These are phyloP conservation scores for Embidobia sp. DNA, from an alignment of 2,888 invertebrate genomes.

Conservation along the genomic window DNA sequence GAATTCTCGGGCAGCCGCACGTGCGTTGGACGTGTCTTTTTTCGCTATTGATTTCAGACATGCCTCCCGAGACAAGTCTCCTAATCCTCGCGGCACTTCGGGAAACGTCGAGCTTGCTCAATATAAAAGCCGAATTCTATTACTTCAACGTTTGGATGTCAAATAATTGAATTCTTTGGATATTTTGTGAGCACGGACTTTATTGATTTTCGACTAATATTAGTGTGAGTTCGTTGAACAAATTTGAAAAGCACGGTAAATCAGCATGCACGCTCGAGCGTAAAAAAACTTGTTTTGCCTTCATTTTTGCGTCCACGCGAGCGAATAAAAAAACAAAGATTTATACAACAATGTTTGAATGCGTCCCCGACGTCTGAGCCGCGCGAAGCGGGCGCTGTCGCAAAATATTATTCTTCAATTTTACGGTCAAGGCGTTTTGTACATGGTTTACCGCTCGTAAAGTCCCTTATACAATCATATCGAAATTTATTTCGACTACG, in stretches of 20 bases:
- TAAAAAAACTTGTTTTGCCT: constrained; percentile 10
- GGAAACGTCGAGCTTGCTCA: constrained; percentile 60
- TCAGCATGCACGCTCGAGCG: constrained; percentile 26
- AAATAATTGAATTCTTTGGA: constrained; percentile 62
- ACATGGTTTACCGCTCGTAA: constrained; percentile 54
- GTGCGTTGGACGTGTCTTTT: constrained; percentile 72
- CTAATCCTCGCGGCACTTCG: constrained; percentile 62
- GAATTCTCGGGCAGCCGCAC: constrained; percentile 70
- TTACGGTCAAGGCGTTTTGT: constrained; percentile 52
- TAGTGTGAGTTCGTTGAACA: constrained; percentile 21
- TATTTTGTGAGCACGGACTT: constrained; percentile 45
- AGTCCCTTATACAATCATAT: constrained; percentile 49
- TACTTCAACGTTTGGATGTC: constrained; percentile 57
- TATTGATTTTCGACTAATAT: constrained; percentile 60
- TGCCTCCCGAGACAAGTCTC: constrained; percentile 53
- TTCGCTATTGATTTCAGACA: constrained; percentile 64
- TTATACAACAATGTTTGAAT: constrained; percentile 37
- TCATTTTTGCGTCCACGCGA: neutral
- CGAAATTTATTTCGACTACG: constrained; percentile 49
- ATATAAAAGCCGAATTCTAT: constrained; percentile 64
- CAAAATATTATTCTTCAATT: constrained; percentile 58
- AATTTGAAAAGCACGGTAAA: constrained; percentile 37
- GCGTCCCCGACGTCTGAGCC: constrained; percentile 10
- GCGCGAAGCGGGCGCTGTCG: constrained; percentile 12
- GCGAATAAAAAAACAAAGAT: constrained; percentile 15